These are phyloP conservation scores for Deroptyus accipitrinus DNA, from an alignment of 2,113 vertebrate genomes.

Conservation along the genomic window DNA sequence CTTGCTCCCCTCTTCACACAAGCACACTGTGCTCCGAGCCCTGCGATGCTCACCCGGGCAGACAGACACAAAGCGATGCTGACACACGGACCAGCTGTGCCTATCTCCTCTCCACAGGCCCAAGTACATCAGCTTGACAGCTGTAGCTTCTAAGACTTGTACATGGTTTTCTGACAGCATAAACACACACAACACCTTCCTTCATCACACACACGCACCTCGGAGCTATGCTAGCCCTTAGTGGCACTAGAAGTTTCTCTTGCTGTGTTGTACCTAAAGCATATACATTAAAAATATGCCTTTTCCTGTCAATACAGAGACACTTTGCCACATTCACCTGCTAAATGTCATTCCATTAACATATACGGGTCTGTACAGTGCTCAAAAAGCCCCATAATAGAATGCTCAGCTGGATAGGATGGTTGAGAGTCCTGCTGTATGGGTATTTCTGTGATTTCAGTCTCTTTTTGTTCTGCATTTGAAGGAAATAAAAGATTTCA, in stretches of 20 bases:
- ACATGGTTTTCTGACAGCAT: rapidly evolving
- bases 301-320: neutral
- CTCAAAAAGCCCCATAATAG: rapidly evolving
- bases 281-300: neutral
- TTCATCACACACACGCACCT: rapidly evolving
- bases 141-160: neutral
- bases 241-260: neutral
- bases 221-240: neutral
- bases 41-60: rapidly evolving
- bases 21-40: neutral
- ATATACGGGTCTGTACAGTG: neutral
- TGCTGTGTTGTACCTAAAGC: neutral
- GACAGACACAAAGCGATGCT: neutral
- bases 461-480: neutral
- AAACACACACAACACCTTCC: neutral
- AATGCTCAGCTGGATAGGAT: neutral
- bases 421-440: neutral
- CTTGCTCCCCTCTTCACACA: neutral
- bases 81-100: rapidly evolving
- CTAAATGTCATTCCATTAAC: neutral
- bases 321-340: neutral
- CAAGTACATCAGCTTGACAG: neutral
- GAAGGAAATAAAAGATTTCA: neutral
- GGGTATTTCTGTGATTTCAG: neutral
- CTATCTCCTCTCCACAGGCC: neutral